phyloP scores from a whole-genome alignment of 1,140 invertebrate species.

The Calycopis cecrops region DNA sequence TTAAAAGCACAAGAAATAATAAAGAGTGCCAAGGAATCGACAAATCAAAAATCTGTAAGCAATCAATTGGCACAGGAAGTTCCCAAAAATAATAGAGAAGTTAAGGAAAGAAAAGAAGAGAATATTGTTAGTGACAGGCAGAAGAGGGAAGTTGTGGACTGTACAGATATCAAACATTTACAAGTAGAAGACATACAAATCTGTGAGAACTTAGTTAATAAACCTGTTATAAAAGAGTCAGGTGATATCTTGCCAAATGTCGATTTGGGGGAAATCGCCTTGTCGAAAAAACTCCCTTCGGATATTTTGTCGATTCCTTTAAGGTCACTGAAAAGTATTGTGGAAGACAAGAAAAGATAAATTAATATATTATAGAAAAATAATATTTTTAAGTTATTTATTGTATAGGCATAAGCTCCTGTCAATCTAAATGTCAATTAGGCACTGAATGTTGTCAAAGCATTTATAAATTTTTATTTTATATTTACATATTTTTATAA shows the following conservation, averaged over 20 bases:
- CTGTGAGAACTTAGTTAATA: slow-evolving; percentile 42
- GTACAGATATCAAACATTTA: slow-evolving; percentile 41
- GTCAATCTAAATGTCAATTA: not conserved
- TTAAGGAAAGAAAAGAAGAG: slow-evolving; percentile 16
- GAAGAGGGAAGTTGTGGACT: slow-evolving; percentile 61
- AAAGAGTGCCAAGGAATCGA: slow-evolving; percentile 9
- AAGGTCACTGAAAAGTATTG: slow-evolving; percentile 54
- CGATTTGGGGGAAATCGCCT: slow-evolving; percentile 39
- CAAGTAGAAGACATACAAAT: slow-evolving; percentile 52
- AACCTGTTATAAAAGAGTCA: slow-evolving; percentile 17
- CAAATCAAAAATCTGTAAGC: slow-evolving; percentile 7
- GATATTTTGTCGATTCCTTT: slow-evolving; percentile 40
- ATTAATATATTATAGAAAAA: too few species aligned
- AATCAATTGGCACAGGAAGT: slow-evolving; percentile 18
- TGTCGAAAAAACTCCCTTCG: slow-evolving; percentile 36
- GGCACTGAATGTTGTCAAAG: not conserved
- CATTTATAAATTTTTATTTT: not conserved
- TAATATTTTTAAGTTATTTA: not conserved
- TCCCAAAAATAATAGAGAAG: slow-evolving; percentile 21
- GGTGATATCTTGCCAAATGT: slow-evolving; percentile 34
- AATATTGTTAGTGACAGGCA: slow-evolving; percentile 30
- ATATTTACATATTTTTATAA: too few species aligned
- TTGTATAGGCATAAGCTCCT: not conserved
- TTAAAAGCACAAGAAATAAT: slow-evolving; percentile 25
- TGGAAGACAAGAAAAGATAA: slow-evolving; percentile 30